Conservation (phyloP, 2,797 vertebrate genomes). For the Morelia viridis region DNA sequence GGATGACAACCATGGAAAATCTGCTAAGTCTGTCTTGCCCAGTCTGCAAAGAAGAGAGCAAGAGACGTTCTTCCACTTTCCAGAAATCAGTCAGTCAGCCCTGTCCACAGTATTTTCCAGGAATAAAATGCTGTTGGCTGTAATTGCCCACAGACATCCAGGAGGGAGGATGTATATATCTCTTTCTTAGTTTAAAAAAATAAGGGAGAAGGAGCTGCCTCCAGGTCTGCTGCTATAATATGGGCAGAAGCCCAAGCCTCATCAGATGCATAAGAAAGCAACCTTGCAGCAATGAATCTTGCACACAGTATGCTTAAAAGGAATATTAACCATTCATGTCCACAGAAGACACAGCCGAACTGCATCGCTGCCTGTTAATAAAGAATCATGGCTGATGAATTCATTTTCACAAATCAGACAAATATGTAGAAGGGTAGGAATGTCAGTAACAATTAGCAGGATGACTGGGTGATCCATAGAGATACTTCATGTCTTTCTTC, state of each 20-base stretch:
- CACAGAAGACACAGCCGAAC: not conserved
- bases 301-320: not conserved
- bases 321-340: conserved; percentile 17
- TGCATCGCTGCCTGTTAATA: not conserved
- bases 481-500: not conserved
- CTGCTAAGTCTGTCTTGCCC: not conserved
- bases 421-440: not conserved
- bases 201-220: not conserved
- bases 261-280: not conserved
- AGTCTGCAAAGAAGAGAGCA: not conserved
- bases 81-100: not conserved
- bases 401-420: not conserved
- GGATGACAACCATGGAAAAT: not conserved
- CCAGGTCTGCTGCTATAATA: not conserved
- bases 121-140: not conserved
- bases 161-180: not conserved
- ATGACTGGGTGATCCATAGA: not conserved
- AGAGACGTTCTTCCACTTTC: not conserved
- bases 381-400: not conserved
- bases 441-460: not conserved
- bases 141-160: not conserved
- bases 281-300: not conserved
- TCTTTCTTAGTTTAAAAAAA: not conserved
- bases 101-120: not conserved
- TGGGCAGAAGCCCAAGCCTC: not conserved